phyloP scores from a whole-genome alignment of 2,888 invertebrate species.

The Calameuta idolon region DNA sequence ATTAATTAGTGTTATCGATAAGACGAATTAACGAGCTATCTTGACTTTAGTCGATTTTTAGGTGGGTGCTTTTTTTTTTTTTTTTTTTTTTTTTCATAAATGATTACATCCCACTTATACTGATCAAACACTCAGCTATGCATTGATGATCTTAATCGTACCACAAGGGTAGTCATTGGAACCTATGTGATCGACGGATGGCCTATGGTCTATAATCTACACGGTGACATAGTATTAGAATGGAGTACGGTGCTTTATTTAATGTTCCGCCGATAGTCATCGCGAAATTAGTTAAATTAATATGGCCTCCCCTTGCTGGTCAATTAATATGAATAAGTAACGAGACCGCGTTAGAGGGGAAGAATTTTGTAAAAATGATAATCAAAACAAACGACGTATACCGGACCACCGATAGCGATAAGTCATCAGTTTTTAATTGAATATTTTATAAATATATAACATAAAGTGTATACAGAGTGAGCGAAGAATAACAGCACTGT shows the following conservation, averaged over 20 bases:
- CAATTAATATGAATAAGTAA: conserved; percentile 28
- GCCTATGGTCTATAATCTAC: conserved; percentile 44
- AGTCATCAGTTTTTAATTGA: neutral
- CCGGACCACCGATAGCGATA: neutral
- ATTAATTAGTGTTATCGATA: neutral
- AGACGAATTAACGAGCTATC: neutral
- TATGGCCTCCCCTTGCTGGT: conserved; percentile 18
- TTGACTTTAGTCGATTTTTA: neutral
- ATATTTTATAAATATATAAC: neutral
- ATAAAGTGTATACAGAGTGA: neutral
- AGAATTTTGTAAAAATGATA: neutral
- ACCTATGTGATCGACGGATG: neutral
- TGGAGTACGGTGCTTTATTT: conserved; percentile 49
- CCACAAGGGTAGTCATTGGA: conserved; percentile 14
- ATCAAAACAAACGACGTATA: neutral
- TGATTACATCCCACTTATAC: conserved; percentile 53
- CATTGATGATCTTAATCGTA: conserved; percentile 51
- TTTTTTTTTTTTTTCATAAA: conserved; percentile 6
- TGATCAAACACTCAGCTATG: conserved; percentile 60
- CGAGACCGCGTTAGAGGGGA: neutral
- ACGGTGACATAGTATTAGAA: conserved; percentile 23
- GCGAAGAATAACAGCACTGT: too few relatives aligned
- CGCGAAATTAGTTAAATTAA: conserved; percentile 51
- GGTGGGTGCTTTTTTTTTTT: too few relatives aligned
- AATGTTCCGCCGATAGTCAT: conserved; percentile 51